phyloP scores from a whole-genome alignment of 1,140 invertebrate genomes.

The Halotydeus destructor region DNA sequence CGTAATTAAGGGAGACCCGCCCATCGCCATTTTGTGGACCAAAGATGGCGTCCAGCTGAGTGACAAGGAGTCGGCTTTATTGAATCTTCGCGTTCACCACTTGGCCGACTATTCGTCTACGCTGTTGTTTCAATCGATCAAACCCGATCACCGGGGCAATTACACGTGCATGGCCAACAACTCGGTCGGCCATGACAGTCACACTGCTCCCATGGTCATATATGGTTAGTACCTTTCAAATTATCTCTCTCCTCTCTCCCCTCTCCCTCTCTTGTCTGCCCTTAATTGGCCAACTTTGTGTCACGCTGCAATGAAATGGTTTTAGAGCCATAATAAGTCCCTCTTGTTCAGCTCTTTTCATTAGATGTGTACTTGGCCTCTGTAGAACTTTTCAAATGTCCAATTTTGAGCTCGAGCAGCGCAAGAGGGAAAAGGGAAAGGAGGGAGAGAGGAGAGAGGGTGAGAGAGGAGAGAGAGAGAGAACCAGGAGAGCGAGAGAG shows the following conservation, averaged over 20 bases:
- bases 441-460: no score
- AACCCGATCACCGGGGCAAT: constrained; percentile 34
- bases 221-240: constrained; percentile 37
- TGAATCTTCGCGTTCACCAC: constrained; percentile 10
- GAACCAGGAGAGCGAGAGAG: no score
- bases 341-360: no score
- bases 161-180: constrained; percentile 42
- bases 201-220: constrained; percentile 40
- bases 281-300: no score
- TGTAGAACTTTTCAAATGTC: no score
- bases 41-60: constrained; percentile 3
- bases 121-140: constrained; percentile 17
- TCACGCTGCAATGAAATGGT: no score
- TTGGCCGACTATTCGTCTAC: constrained; percentile 18
- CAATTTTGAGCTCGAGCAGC: no score
- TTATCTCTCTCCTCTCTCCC: not conserved
- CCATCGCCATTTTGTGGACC: constrained; percentile 4
- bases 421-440: no score
- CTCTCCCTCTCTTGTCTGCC: no score
- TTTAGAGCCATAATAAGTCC: no score
- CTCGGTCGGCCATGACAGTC: constrained; percentile 34
- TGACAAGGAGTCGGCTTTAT: not conserved
- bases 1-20: constrained; percentile 45
- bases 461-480: no score
- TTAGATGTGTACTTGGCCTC: no score